Conservation (phyloP, 2,888 invertebrate genomes). For the Chymomyza caudatula region DNA sequence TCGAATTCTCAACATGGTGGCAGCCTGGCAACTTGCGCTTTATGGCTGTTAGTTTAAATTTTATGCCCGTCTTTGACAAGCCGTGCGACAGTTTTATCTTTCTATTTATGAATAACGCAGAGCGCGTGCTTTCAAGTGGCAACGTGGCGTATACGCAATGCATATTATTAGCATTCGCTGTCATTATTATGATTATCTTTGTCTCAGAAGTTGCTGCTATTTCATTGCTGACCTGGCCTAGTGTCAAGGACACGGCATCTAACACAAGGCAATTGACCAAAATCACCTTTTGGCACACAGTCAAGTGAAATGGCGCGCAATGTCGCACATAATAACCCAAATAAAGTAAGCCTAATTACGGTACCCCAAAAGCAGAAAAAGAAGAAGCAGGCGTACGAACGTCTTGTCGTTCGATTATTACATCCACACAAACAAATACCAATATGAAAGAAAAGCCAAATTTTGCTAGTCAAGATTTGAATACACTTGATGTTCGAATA, state of each 20-base stretch:
- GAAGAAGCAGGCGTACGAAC: background rate
- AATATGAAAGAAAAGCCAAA: background rate
- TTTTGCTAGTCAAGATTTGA: background rate
- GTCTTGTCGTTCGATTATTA: background rate
- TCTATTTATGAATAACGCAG: conserved; percentile 54
- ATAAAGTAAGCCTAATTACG: conserved; percentile 23
- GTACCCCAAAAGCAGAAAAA: background rate
- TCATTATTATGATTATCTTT: background rate
- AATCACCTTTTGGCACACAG: conserved; percentile 34
- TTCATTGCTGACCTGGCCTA: conserved; percentile 45
- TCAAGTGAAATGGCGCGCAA: conserved; percentile 46
- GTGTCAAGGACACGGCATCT: conserved; percentile 13
- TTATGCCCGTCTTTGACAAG: conserved; percentile 10
- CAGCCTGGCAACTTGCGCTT: conserved; percentile 21
- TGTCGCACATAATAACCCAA: conserved; percentile 34
- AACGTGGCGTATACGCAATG: conserved; percentile 61
- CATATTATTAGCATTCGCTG: background rate
- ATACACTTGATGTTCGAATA: no score
- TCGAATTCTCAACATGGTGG: conserved; percentile 6
- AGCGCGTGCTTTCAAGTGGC: conserved; percentile 51
- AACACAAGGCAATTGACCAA: background rate
- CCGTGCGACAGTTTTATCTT: conserved; percentile 56
- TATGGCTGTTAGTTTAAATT: background rate
- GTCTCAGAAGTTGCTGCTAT: background rate
- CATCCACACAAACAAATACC: background rate